Base-by-base conservation (phyloP, 2,888 invertebrate species). In the Andrena chrysosceles region DNA sequence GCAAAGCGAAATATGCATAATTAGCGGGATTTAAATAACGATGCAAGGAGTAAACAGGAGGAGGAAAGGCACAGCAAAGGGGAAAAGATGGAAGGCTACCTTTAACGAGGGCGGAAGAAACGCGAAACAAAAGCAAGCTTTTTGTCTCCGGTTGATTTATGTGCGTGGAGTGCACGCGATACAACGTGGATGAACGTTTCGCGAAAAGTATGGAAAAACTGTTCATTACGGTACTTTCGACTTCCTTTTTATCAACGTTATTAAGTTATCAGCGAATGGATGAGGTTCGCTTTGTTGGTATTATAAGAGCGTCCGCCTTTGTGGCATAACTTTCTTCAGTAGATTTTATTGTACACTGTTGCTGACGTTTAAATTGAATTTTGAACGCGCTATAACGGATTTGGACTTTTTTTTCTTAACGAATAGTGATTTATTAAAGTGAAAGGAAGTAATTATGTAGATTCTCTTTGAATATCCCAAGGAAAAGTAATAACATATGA, bases 1-100 rank as follows among this genome's bases (percentile, higher is more conserved):
- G 77, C 70, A 72, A 84, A 83, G 80, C 81, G 72, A 81, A 82
- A 85, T 87, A 82, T 84, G 84, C 87, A 84, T 89, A 89, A 89
- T 89, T 89, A 88, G 83, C 71, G 73, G 52, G 67, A 80, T 64
- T 87, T 86, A 85, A 74, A 85, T 88, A 89, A 88, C 78, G 83
- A 83, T 64, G 79, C 77, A 75, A 76, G 23, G 66, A 74, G 63
- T 3, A n/a, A 42, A 64, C 8, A 33, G 48, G 67, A 4, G 62
- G 54, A 26, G 29, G 54, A n/a, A 66, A 20, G 23, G 54, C 56
- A 35, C 31, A 31, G 33, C 26, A 1, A 56, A 62, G 52, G 60
- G 52, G 78, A 48, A 82, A 48, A 49, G 54, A 29, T 31, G 42
- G 70, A 29, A 49, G 26, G 49, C 62, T 26, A 49, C 75, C 77